Base-by-base conservation (phyloP, 2,113 vertebrate genomes). In the Peucedramus taeniatus region DNA sequence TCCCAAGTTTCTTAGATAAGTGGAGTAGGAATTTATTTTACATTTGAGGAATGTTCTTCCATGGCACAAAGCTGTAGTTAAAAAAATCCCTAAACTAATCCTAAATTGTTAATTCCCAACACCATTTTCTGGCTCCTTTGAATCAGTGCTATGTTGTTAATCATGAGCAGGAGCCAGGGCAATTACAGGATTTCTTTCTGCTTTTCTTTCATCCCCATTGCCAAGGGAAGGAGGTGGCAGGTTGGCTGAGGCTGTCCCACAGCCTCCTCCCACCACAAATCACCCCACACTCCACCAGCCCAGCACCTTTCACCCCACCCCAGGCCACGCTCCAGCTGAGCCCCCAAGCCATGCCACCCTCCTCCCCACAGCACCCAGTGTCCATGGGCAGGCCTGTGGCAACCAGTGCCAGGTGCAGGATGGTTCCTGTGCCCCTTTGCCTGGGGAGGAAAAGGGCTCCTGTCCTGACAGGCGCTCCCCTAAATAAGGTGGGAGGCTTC, bases 391-490 rank as follows among this genome's bases (percentile, higher is more conserved):
- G 42, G 42, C 51, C 42, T 27, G 33, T 59, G 63, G 27, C 71
- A 60, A 3, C 37, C 35, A 37, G 14, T 39, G 45, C 59, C 5
- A 1, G 33, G 30, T 70, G 33, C 40, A 10, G 47, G 51, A 40
- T 22, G 45, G 30, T 11, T 40, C 45, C 78, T 4, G 15, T 2
- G 1, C 57, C 51, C 45, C 26, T 49, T 56, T 47, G 13, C n/a
- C 45, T 15, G 7, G 23, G 27, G 15, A 69, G 27, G 27, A 64
- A 57, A 64, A 51, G 8, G 6, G 22, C 45, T 64, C 17, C 22
- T 27, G 2, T 57, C 37, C 60, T 57, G 26, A 37, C 0, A 0
- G 59, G n/a, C 0, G 0, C 19, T 66, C 47, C 71, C 49, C 49
- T 37, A 21, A 74, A 30, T 13, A 35, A 68, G 13, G 30, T 12